phyloP scores from a whole-genome alignment of 2,888 invertebrate species.

The Anoplius nigerrimus region DNA sequence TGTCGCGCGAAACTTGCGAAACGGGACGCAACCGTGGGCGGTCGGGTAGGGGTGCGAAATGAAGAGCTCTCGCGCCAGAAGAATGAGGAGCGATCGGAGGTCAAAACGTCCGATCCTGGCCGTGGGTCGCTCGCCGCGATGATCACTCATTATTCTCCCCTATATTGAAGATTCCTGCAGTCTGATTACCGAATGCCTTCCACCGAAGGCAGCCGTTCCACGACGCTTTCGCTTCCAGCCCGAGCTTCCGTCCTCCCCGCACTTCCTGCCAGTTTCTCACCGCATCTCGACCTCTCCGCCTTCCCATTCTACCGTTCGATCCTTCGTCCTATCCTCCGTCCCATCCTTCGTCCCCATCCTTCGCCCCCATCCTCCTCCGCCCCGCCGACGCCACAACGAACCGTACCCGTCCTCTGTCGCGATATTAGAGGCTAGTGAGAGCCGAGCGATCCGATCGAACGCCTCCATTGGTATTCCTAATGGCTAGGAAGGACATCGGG shows the following conservation, averaged over 20 bases:
- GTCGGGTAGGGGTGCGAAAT: background rate
- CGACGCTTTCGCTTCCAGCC: too few species aligned
- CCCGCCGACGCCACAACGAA: constrained; percentile 10
- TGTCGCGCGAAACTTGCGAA: too few species aligned
- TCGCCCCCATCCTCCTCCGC: constrained; percentile 3
- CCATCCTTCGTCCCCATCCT: constrained; percentile 17
- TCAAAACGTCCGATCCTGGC: background rate
- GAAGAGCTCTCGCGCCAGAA: background rate
- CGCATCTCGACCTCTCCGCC: background rate
- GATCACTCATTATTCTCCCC: constrained; percentile 54
- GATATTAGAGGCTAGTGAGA: constrained; percentile 44
- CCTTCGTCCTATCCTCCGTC: constrained; percentile 13
- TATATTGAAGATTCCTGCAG: constrained; percentile 61
- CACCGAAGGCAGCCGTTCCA: constrained; percentile 6
- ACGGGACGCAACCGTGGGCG: background rate
- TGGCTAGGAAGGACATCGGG: constrained; percentile 45
- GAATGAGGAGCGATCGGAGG: background rate
- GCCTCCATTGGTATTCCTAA: constrained; percentile 49
- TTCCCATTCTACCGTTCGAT: constrained; percentile 12
- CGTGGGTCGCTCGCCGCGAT: constrained; percentile 28
- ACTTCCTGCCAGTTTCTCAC: background rate
- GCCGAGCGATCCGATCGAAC: constrained; percentile 41
- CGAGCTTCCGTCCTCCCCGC: background rate
- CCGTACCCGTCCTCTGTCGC: constrained; percentile 26
- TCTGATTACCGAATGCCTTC: constrained; percentile 62